Evolutionary conservation across 2,113 vertebrate species (phyloP).

Genomic region (Pithys albifrons): DNA sequence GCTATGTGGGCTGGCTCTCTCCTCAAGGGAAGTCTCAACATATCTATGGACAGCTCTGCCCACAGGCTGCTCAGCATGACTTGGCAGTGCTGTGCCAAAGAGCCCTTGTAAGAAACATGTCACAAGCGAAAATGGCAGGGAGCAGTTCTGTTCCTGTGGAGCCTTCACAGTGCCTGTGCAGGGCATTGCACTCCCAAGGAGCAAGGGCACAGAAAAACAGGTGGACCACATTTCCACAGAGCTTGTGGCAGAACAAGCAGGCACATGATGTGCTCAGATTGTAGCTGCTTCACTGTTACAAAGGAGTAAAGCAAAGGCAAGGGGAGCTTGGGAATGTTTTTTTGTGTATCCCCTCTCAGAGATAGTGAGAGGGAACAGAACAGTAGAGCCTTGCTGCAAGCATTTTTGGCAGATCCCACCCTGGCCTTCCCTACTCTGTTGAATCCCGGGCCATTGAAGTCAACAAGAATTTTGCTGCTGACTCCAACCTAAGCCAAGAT

Average conservation of each 20-base stretch:
- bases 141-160: background rate
- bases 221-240: accelerated
- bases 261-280: background rate
- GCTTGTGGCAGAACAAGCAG: background rate
- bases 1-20: background rate
- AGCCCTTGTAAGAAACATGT: background rate
- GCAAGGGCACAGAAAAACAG: background rate
- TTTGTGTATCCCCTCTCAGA: background rate
- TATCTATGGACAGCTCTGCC: background rate
- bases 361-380: background rate
- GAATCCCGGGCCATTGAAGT: background rate
- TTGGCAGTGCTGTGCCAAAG: accelerated
- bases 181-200: background rate
- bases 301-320: background rate
- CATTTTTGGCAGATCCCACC: background rate
- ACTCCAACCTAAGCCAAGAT: background rate
- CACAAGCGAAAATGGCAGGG: background rate
- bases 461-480: background rate
- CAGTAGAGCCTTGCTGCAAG: background rate
- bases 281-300: background rate
- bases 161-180: accelerated
- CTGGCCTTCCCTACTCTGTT: background rate
- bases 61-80: background rate
- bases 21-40: background rate
- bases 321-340: background rate